These are phyloP conservation scores for Himalopsyche japonica DNA, from an alignment of 2,888 invertebrate species.

Conservation along the genomic window DNA sequence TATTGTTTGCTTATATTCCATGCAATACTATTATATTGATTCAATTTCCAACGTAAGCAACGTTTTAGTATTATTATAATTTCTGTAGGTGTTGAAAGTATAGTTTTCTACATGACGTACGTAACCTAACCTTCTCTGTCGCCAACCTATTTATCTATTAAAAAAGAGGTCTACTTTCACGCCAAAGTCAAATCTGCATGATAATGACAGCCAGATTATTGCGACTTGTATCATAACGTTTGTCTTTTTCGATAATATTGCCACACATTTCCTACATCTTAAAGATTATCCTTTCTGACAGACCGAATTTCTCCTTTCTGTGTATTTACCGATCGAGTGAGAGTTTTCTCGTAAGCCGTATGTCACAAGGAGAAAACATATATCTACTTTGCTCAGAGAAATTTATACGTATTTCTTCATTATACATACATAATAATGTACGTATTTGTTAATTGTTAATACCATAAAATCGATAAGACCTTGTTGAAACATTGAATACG, in stretches of 20 bases:
- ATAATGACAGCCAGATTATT: not conserved
- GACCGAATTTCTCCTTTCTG: not conserved
- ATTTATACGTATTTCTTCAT: not conserved
- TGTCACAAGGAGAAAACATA: not conserved
- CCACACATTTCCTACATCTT: no score
- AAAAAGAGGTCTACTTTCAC: not conserved
- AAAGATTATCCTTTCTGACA: not conserved
- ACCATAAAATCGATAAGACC: not conserved
- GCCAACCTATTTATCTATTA: conserved; percentile 23
- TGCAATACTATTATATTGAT: not conserved
- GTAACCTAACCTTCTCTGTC: conserved; percentile 34
- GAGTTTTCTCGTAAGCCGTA: not conserved
- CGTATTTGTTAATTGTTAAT: not conserved
- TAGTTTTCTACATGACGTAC: conserved; percentile 4
- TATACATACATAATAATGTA: not conserved
- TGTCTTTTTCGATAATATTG: no score
- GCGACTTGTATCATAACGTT: not conserved
- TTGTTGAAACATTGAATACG: not conserved
- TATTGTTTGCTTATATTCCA: not conserved
- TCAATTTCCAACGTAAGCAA: not conserved
- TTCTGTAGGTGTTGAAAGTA: not conserved
- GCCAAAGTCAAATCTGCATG: not conserved
- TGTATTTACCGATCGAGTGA: not conserved
- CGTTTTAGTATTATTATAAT: not conserved
- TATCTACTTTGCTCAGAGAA: not conserved